Percentiles rank a stretch among this genome's conserved stretches.
These are phyloP conservation scores for Bruchidius siliquastri DNA, from an alignment of 2,888 invertebrate species.

Conservation along the genomic window DNA sequence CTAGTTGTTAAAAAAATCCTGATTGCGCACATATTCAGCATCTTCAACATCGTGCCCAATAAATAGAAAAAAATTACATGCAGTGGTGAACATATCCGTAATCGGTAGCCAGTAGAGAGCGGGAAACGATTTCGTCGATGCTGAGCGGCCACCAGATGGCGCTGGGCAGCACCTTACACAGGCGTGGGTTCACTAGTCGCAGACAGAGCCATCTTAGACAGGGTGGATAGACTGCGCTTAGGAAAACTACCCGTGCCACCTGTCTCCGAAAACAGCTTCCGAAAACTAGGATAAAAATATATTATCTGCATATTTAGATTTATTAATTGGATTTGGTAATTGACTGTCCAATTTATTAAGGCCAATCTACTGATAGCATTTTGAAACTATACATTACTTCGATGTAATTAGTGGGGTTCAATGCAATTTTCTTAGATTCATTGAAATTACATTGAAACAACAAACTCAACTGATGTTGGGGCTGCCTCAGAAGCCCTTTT, in stretches of 20 bases:
- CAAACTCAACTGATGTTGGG: no score
- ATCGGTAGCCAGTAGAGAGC: not conserved
- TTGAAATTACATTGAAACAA: no score
- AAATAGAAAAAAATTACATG: not conserved
- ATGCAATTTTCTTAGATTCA: no score
- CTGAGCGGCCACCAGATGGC: not conserved
- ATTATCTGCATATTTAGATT: not conserved
- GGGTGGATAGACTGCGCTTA: conserved; percentile 73
- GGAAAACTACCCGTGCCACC: conserved; percentile 71
- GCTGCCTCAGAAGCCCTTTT: no score
- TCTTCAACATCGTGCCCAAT: not conserved
- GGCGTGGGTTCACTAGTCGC: conserved; percentile 44
- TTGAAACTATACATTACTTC: no score
- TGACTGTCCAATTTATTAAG: no score
- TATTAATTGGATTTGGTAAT: no score
- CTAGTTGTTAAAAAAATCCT: no score
- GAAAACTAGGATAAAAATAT: conserved; percentile 62
- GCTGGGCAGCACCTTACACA: conserved; percentile 26
- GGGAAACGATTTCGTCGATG: not conserved
- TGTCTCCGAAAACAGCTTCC: conserved; percentile 82
- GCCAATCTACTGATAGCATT: no score
- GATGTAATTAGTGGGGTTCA: no score
- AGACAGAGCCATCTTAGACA: conserved; percentile 68
- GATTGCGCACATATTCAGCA: not conserved
- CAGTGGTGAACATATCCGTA: not conserved